Evolutionary conservation across 2,797 vertebrate species (phyloP).

Genomic region (Semaprochilodus insignis): DNA sequence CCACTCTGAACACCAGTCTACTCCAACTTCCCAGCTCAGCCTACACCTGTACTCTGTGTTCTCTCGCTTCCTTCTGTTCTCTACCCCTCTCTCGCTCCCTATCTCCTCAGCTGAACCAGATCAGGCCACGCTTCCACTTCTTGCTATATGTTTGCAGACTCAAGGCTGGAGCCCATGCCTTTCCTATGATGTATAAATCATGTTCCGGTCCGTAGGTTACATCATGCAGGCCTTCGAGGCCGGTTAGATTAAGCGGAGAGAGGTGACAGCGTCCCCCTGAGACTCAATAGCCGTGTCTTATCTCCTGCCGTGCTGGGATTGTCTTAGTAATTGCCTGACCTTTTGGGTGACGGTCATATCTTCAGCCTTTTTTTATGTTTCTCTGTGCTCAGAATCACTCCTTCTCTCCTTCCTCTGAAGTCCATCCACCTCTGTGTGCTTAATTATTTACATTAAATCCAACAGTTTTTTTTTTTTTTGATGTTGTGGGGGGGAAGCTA

Average conservation of each 20-base stretch:
- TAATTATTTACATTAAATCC: constrained; percentile 34
- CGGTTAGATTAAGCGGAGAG: constrained; percentile 3
- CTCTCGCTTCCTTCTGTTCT: not conserved
- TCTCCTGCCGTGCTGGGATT: not conserved
- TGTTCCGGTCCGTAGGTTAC: constrained; percentile 20
- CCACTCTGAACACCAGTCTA: not conserved
- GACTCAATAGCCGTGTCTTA: not conserved
- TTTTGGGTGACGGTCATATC: constrained; percentile 6
- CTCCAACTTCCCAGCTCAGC: not conserved
- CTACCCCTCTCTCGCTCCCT: not conserved
- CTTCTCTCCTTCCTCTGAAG: not conserved
- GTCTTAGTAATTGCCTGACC: constrained; percentile 24
- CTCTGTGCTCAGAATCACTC: not conserved
- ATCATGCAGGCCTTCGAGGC: not conserved
- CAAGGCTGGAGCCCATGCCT: not conserved
- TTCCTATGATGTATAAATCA: constrained; percentile 44
- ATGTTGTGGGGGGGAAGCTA: not conserved
- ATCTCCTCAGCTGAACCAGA: constrained; percentile 12
- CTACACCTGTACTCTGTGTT: not conserved
- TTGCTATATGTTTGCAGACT: not conserved
- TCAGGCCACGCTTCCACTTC: not conserved
- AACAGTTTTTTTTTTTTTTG: not conserved
- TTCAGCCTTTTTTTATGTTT: not conserved
- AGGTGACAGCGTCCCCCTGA: not conserved
- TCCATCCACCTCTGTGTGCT: not conserved